A percentile compares a stretch with the other conserved stretches of the same genome.
Conservation (phyloP, 2,888 invertebrate genomes). For the Rhingia campestris region DNA sequence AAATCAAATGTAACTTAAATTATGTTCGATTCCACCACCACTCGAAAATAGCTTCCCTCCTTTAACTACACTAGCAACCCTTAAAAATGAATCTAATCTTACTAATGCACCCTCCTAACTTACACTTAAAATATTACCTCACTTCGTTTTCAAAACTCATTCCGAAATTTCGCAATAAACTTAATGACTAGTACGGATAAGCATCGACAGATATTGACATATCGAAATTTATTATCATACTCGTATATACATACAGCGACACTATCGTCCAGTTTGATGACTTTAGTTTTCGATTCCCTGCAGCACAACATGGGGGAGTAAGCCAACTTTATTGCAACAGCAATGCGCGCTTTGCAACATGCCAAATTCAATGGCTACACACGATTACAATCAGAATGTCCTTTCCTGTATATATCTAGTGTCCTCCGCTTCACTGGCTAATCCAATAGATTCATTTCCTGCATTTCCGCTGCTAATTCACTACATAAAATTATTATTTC, state of each 20-base stretch:
- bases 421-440: slow-evolving; percentile 14
- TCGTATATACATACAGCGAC: slow-evolving; percentile 2
- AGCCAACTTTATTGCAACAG: slow-evolving; percentile 44
- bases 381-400: slow-evolving; percentile 26
- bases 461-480: slow-evolving; percentile 44
- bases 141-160: slow-evolving; percentile 5
- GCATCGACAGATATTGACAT: slow-evolving; percentile 54
- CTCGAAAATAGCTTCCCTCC: background rate
- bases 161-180: slow-evolving; percentile 39
- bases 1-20: no score
- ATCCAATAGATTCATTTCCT: slow-evolving; percentile 43
- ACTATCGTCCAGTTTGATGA: slow-evolving; percentile 22
- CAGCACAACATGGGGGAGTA: background rate
- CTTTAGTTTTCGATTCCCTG: slow-evolving; percentile 11
- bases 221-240: slow-evolving; percentile 48
- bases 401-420: slow-evolving; percentile 8
- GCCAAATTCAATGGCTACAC: slow-evolving; percentile 8
- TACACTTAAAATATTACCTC: slow-evolving; percentile 4
- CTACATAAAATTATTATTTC: slow-evolving; percentile 35
- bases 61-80: background rate
- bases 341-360: background rate
- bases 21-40: no score
- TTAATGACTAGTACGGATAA: slow-evolving; percentile 51
- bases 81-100: slow-evolving; percentile 1
- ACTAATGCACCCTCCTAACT: slow-evolving; percentile 31